Base-by-base conservation (phyloP, 2,113 vertebrate species). In the Meriones unguiculatus region DNA sequence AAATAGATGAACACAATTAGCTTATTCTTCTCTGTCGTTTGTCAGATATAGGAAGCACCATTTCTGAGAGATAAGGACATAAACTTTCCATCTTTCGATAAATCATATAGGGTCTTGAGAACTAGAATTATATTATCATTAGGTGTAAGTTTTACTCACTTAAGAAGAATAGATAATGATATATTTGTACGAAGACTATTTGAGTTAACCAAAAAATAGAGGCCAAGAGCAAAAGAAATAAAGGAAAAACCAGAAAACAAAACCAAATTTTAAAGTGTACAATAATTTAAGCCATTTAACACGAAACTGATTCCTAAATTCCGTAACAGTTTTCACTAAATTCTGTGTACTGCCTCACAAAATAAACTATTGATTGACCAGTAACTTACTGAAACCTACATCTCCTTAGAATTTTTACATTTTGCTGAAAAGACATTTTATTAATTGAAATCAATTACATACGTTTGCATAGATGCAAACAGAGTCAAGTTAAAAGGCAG, bases 301-400 rank as follows among this genome's bases (percentile, higher is more conserved):
- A 85, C 30, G 25, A 70, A 28, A 64, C 13, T 95, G 77, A 41
- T 84, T 87, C 84, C 59, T 96, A 85, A 96, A 93, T 86, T 84
- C 84, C 38, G 72, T 86, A 78, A 77, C 24, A 77, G 46, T 75
- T 69, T 96, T 78, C 86, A 94, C 50, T 90, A 95, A 93, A 84
- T 92, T 94, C 92, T 93, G 70, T 90, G 20, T 76, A 14, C n/a
- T 85, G 46, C 46, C 96, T 95, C 97, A 97, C 90, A 90, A 95
- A 97, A 96, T 95, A 90, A 97, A 95, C 92, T 95, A 50, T 76
- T 84, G 88, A 92, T 94, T 96, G 82, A 28, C 1, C 0, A 90
- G 41, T 35, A 97, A 92, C 97, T 97, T 98, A 90, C 96, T 96
- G 59, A 98, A 76, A 96, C 32, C 78, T 70, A n/a, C 94, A 0